These are phyloP conservation scores for Lanistes nyassanus DNA, from an alignment of 1,140 invertebrate genomes.

Conservation along the genomic window DNA sequence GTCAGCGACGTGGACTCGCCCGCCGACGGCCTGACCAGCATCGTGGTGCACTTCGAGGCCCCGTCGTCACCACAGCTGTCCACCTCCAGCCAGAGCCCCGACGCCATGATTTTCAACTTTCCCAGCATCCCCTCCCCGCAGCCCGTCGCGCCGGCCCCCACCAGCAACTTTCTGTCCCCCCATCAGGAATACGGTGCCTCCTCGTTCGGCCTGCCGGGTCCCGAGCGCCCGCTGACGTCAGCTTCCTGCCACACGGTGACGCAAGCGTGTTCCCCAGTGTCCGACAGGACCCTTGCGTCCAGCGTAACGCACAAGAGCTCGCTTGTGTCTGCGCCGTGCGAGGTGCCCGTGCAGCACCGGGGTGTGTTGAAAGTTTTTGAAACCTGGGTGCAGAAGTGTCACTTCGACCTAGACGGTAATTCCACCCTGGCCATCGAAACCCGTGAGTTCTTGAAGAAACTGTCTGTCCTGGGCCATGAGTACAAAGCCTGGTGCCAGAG, in stretches of 20 bases:
- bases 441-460: constrained; percentile 61
- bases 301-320: neutral
- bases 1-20: constrained; percentile 38
- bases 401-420: constrained; percentile 58
- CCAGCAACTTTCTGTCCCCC: constrained; percentile 25
- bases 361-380: constrained; percentile 61
- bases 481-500: constrained; percentile 63
- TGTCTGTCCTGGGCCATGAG: constrained; percentile 62
- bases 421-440: constrained; percentile 59
- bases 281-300: constrained; percentile 4
- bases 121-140: constrained; percentile 35
- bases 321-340: constrained; percentile 26
- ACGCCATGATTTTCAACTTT: constrained; percentile 51
- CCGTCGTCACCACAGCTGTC: constrained; percentile 58
- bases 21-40: constrained; percentile 48
- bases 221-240: neutral
- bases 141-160: constrained; percentile 5
- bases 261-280: constrained; percentile 29
- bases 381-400: constrained; percentile 59
- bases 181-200: constrained; percentile 17
- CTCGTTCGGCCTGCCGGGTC: constrained; percentile 16
- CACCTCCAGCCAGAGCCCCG: constrained; percentile 57
- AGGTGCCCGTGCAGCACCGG: constrained; percentile 60
- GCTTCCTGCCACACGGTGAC: constrained; percentile 26
- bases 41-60: constrained; percentile 62